phyloP scores from a whole-genome alignment of 2,888 invertebrate species.

The Sphecodes monilicornis region DNA sequence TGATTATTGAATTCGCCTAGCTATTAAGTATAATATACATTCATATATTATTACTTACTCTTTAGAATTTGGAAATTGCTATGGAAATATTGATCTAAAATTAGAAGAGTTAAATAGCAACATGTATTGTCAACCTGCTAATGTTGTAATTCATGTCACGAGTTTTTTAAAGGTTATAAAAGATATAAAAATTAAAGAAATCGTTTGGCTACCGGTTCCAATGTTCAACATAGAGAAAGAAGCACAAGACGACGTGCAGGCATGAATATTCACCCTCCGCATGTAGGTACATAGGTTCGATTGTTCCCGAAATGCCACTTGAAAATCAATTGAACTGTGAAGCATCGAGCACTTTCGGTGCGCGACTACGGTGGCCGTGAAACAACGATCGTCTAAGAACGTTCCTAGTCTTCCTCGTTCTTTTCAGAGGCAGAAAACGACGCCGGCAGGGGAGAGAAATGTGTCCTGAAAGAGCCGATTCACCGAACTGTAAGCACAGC shows the following conservation, averaged over 20 bases:
- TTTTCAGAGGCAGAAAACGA: constrained; percentile 64
- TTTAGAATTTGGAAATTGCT: not conserved
- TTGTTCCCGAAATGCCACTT: constrained; percentile 44
- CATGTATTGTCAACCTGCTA: not conserved
- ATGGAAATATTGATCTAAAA: not conserved
- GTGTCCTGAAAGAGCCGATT: constrained; percentile 63
- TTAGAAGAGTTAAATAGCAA: not conserved
- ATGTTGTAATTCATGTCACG: not conserved
- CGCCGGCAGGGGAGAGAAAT: constrained; percentile 27
- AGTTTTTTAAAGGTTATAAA: not conserved
- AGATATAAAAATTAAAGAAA: not conserved
- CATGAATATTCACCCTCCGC: not conserved
- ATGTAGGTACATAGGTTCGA: not conserved
- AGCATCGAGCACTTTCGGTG: constrained; percentile 50
- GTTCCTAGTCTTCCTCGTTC: constrained; percentile 37
- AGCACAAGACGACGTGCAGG: not conserved
- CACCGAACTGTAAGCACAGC: constrained; percentile 56
- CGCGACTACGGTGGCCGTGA: constrained; percentile 44
- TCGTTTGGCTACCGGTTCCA: not conserved
- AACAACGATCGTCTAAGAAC: constrained; percentile 68
- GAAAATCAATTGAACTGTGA: constrained; percentile 48
- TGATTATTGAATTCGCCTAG: not conserved
- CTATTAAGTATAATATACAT: too few relatives aligned
- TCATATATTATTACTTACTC: not conserved
- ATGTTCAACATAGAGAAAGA: not conserved